These are phyloP conservation scores for Protobothrops flavoviridis DNA, from an alignment of 2,113 vertebrate genomes.

Conservation along the genomic window DNA sequence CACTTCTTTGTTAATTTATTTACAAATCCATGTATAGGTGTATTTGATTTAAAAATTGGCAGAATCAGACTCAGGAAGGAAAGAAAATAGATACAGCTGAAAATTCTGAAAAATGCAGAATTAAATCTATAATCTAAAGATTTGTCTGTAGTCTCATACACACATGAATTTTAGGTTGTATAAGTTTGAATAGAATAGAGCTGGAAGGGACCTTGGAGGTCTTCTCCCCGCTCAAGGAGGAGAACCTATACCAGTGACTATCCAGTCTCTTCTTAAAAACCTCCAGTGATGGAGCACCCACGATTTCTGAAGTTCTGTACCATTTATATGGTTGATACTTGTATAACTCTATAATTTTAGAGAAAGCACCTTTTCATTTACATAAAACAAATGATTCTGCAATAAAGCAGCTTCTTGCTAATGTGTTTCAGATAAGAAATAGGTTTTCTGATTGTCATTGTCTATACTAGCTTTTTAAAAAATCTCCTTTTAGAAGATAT, in stretches of 20 bases:
- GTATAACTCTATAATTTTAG: background rate
- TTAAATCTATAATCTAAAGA: background rate
- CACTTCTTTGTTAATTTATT: background rate
- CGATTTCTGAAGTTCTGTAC: too few relatives aligned
- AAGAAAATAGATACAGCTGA: background rate
- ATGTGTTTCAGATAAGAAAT: background rate
- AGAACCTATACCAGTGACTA: too few relatives aligned
- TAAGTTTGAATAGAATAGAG: too few relatives aligned
- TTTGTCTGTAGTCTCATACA: background rate
- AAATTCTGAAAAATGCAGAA: background rate
- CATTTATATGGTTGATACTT: background rate
- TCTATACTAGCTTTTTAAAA: background rate
- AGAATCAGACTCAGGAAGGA: background rate
- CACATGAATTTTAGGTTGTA: background rate
- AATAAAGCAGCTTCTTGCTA: background rate
- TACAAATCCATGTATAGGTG: background rate
- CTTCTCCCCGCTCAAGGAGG: too few relatives aligned
- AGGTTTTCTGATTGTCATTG: background rate
- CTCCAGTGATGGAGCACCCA: too few relatives aligned
- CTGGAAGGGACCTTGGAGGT: too few relatives aligned
- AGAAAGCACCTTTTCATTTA: background rate
- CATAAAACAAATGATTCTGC: background rate
- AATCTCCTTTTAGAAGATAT: background rate
- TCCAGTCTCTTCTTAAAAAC: too few relatives aligned
- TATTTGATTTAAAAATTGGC: background rate